phyloP scores from a whole-genome alignment of 2,888 invertebrate species.

The Camptogramma bilineatum region DNA sequence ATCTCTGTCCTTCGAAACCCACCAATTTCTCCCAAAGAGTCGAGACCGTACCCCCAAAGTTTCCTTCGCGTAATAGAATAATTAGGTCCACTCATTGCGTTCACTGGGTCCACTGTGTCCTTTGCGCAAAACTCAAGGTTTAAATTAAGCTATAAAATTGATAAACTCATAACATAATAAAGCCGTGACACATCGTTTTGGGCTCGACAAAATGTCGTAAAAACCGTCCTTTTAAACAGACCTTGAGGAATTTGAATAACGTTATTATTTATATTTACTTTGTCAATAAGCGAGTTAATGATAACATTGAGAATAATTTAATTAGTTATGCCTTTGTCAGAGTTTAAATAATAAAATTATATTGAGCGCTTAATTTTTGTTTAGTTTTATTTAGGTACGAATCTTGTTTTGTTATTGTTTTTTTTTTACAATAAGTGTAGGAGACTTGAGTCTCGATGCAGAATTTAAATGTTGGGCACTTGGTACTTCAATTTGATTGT shows the following conservation, averaged over 20 bases:
- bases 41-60: too few species aligned
- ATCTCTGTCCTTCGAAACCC: too few species aligned
- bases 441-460: too few species aligned
- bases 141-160: slow-evolving; percentile 18
- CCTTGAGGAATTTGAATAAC: slow-evolving; percentile 30
- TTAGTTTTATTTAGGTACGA: neutral
- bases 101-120: neutral
- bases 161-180: slow-evolving; percentile 24
- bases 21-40: too few species aligned
- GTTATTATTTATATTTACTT: slow-evolving; percentile 31
- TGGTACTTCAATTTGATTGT: too few species aligned
- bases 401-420: neutral
- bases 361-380: neutral
- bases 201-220: slow-evolving; percentile 30
- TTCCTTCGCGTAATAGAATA: neutral
- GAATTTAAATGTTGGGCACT: too few species aligned
- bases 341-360: slow-evolving; percentile 10
- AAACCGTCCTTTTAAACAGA: slow-evolving; percentile 31
- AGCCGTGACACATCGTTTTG: slow-evolving; percentile 17
- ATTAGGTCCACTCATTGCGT: neutral
- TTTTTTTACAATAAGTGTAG: neutral
- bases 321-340: slow-evolving; percentile 2
- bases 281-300: slow-evolving; percentile 19
- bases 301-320: slow-evolving; percentile 15
- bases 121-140: neutral